A percentile compares a stretch with the other conserved stretches of the same genome.
Evolutionary conservation across 2,797 vertebrate genomes (phyloP).

Genomic region (Acestrorhynchus altus): DNA sequence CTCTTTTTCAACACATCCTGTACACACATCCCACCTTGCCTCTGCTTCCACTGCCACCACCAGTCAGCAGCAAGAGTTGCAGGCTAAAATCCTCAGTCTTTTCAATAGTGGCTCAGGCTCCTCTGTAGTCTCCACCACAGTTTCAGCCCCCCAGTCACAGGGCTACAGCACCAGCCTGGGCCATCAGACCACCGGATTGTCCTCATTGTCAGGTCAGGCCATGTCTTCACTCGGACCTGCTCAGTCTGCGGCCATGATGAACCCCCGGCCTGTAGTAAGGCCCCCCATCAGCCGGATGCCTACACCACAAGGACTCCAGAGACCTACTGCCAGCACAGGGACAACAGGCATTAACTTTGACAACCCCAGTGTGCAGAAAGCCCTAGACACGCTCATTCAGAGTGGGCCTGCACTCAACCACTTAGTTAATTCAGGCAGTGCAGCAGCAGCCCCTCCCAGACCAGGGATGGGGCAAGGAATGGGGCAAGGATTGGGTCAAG

Average conservation of each 20-base stretch:
- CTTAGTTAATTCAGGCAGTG: slow-evolving; percentile 80
- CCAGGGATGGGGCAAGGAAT: slow-evolving; percentile 64
- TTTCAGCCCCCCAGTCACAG: slow-evolving; percentile 60
- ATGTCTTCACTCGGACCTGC: slow-evolving; percentile 64
- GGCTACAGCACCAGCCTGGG: slow-evolving; percentile 67
- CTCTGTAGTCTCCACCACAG: background rate
- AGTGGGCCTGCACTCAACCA: slow-evolving; percentile 93
- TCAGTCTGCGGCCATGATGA: slow-evolving; percentile 74
- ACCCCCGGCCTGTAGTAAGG: slow-evolving; percentile 63
- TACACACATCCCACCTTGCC: slow-evolving; percentile 64
- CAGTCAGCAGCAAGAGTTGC: slow-evolving; percentile 90
- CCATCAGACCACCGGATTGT: slow-evolving; percentile 20
- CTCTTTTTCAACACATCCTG: slow-evolving; percentile 55
- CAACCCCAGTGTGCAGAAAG: slow-evolving; percentile 97
- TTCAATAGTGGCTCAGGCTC: slow-evolving; percentile 87
- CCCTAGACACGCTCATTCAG: slow-evolving; percentile 96
- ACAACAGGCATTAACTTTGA: slow-evolving; percentile 92
- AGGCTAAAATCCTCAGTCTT: slow-evolving; percentile 97
- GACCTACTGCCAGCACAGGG: slow-evolving; percentile 75
- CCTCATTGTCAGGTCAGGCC: slow-evolving; percentile 28
- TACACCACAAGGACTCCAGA: slow-evolving; percentile 71
- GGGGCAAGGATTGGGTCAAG: slow-evolving; percentile 57
- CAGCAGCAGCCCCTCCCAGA: slow-evolving; percentile 60
- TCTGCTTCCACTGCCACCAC: slow-evolving; percentile 69
- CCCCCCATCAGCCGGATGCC: slow-evolving; percentile 71